These are phyloP conservation scores for Alitta virens DNA, from an alignment of 2,888 invertebrate genomes.

Conservation along the genomic window DNA sequence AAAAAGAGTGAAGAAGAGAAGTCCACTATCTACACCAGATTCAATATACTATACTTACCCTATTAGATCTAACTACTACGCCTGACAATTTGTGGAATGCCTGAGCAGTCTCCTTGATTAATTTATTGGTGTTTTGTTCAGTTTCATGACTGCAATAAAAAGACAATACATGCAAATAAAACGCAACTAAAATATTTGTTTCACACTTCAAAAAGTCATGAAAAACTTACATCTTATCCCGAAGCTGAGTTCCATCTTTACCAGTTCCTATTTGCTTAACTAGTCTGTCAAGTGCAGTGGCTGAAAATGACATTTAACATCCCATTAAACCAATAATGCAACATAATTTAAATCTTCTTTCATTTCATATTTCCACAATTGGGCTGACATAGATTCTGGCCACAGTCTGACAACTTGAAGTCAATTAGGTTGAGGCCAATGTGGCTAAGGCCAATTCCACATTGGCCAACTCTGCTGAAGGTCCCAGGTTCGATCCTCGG, in stretches of 20 bases:
- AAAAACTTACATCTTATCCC: conserved; percentile 53
- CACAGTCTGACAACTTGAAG: no score
- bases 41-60: conserved; percentile 1
- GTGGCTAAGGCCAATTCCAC: no score
- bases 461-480: no score
- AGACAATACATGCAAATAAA: neutral
- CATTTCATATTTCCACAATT: neutral
- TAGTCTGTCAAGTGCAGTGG: conserved; percentile 43
- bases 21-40: no score
- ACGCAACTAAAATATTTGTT: no score
- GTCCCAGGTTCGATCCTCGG: no score
- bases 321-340: neutral
- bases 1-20: no score
- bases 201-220: no score
- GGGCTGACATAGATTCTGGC: no score
- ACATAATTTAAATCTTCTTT: neutral
- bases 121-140: conserved; percentile 41
- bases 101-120: conserved; percentile 37
- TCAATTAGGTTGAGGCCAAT: no score
- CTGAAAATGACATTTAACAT: conserved; percentile 28
- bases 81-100: conserved; percentile 3
- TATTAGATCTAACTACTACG: conserved; percentile 1
- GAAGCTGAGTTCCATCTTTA: conserved; percentile 41
- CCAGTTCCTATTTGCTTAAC: conserved; percentile 46
- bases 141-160: conserved; percentile 36